These are phyloP conservation scores for Botia kubotai DNA, from an alignment of 2,797 vertebrate species.

Conservation along the genomic window DNA sequence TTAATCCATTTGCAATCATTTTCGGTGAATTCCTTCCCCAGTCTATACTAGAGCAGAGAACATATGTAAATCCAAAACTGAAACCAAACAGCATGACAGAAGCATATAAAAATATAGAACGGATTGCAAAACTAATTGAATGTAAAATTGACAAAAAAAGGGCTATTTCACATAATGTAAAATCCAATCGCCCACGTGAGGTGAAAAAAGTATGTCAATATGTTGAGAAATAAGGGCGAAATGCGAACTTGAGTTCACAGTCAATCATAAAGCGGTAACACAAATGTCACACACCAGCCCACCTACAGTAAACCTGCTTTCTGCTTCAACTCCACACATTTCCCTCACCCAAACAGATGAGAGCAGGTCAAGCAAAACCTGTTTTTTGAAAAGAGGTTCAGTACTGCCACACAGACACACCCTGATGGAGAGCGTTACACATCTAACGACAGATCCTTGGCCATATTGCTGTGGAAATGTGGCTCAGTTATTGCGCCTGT, in stretches of 20 bases:
- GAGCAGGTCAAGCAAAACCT: conserved; percentile 51
- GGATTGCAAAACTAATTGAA: conserved; percentile 22
- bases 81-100: conserved; percentile 7
- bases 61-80: background rate
- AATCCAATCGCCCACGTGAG: conserved; percentile 8
- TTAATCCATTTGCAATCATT: background rate
- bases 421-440: conserved; percentile 49
- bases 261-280: conserved; percentile 25
- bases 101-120: conserved; percentile 1
- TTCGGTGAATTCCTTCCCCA: background rate
- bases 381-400: conserved; percentile 34
- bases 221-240: conserved; percentile 20
- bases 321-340: conserved; percentile 22
- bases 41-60: background rate
- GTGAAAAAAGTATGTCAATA: background rate
- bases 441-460: conserved; percentile 39
- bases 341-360: conserved; percentile 33
- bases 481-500: conserved; percentile 43
- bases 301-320: conserved; percentile 38
- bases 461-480: conserved; percentile 36
- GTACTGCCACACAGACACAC: conserved; percentile 30
- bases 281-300: conserved; percentile 40
- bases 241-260: conserved; percentile 34
- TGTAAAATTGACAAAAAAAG: conserved; percentile 3
- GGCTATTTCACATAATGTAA: background rate